Evolutionary conservation across 2,888 invertebrate species (phyloP), one percentile per base, ranked within the genome.

Genomic region (Vesta saturnalis): DNA sequence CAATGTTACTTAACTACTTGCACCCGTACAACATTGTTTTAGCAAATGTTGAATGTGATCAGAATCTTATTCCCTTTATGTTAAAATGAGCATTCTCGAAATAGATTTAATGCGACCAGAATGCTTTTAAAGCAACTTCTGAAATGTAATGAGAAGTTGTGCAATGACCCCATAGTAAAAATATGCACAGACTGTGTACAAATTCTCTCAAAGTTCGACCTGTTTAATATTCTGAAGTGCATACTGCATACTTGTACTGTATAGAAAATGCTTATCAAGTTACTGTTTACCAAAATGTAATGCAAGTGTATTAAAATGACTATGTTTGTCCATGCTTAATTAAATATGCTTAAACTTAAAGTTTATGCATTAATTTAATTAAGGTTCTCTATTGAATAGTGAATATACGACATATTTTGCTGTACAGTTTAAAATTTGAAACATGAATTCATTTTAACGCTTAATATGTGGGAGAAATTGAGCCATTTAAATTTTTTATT

Each of bases 361-460:
- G 67, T 58, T 59, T 55, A 58, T 46, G 63, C 59, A 62, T 63
- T 67, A 67, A 67, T 67, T 67, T 55, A 67, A 67, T 67, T 63
- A 46, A 63, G 54, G 62, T 54, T 47, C 30, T 18, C 46, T n/a
- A 18, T 54, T 59, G 60, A 22, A 55, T 23, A 61, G 21, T 30
- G 54, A 58, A 56, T 8, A 47, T n/a, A 6, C 12, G 3, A 10
- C 39, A 39, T 39, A 39, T 39, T 23, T 8, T n/a, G n/a, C 23
- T 8, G n/a, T 39, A 12, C 8, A 39, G 39, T 39, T 39, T 39
- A n/a, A n/a, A 39, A 39, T 39, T 39, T n/a, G 8, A 39, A n/a
- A 5, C 10, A 30, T 10, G 30, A 30, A n/a, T 39, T n/a, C n/a
- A n/a, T n/a, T n/a, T n/a, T n/a, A n/a, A 39, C n/a, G 8, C n/a